A percentile compares a stretch with the other conserved stretches of the same genome.
Conservation (phyloP, 2,797 vertebrate species). For the Hippopotamyrus pictus region DNA sequence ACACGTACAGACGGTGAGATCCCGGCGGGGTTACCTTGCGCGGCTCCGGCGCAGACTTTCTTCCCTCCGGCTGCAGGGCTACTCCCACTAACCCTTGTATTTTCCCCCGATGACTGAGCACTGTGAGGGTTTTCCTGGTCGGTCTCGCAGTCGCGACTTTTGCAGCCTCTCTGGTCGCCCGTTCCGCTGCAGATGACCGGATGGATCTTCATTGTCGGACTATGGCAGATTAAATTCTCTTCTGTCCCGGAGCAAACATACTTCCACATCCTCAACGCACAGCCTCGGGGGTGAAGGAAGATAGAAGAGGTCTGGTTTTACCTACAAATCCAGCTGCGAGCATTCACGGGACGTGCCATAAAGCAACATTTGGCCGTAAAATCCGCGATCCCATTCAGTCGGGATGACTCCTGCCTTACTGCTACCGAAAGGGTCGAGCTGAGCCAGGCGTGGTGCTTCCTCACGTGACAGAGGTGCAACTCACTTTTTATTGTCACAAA, state of each 20-base stretch:
- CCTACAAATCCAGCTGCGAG: not conserved
- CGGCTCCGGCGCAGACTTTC: constrained; percentile 33
- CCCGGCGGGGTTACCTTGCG: constrained; percentile 32
- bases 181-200: constrained; percentile 32
- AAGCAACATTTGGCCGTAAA: not conserved
- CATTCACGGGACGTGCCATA: not conserved
- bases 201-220: constrained; percentile 51
- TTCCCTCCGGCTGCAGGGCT: constrained; percentile 45
- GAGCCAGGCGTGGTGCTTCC: not conserved
- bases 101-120: constrained; percentile 52
- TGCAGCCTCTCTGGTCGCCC: constrained; percentile 50
- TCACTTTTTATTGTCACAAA: not conserved
- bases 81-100: constrained; percentile 45
- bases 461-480: not conserved
- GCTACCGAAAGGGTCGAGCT: not conserved
- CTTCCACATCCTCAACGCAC: constrained; percentile 33
- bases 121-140: constrained; percentile 39
- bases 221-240: constrained; percentile 45
- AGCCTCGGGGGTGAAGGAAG: not conserved
- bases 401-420: not conserved
- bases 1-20: not conserved
- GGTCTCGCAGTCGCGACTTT: constrained; percentile 36
- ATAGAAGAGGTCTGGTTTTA: not conserved
- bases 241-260: constrained; percentile 42
- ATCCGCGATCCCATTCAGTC: not conserved